Percentiles rank a stretch among this genome's conserved stretches.
Evolutionary conservation across 2,113 vertebrate species (phyloP).

Genomic region (Syrmaticus mikado): DNA sequence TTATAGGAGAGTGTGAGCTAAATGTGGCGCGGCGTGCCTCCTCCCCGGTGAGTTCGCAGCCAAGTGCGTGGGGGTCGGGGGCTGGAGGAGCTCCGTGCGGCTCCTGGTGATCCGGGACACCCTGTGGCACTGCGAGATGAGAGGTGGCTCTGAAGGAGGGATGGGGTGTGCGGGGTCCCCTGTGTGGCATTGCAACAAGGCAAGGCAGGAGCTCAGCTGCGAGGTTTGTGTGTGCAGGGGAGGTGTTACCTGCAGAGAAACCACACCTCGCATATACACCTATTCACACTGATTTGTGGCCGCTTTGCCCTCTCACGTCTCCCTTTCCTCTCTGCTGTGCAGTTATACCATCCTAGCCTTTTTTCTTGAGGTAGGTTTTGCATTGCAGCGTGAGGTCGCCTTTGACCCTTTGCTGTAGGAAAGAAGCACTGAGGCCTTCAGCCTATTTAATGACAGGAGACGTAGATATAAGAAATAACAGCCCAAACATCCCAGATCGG

Average conservation of each 20-base stretch:
- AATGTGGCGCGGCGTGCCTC: conserved; percentile 52
- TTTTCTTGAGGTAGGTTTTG: neutral
- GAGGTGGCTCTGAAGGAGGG: neutral
- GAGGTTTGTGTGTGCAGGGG: fast-evolving
- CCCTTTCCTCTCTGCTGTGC: neutral
- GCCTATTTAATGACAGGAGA: neutral
- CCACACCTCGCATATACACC: fast-evolving
- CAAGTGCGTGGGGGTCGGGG: conserved; percentile 55
- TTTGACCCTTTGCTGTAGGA: neutral
- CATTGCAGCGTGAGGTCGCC: neutral
- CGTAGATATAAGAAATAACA: fast-evolving
- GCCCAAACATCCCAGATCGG: neutral
- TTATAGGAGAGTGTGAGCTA: conserved; percentile 59
- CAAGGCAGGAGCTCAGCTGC: neutral
- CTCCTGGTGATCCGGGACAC: no score
- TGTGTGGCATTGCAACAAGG: neutral
- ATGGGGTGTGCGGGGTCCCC: fast-evolving
- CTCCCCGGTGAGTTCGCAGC: conserved; percentile 66
- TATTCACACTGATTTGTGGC: fast-evolving
- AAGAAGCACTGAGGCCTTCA: fast-evolving
- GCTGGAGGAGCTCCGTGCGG: neutral
- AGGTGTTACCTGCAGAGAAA: neutral
- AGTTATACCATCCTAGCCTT: no score
- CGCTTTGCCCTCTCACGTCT: fast-evolving
- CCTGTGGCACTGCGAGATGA: neutral